Evolutionary conservation across 2,113 vertebrate species (phyloP), one percentile per base, ranked within the genome.

Genomic region (Stegastes partitus): DNA sequence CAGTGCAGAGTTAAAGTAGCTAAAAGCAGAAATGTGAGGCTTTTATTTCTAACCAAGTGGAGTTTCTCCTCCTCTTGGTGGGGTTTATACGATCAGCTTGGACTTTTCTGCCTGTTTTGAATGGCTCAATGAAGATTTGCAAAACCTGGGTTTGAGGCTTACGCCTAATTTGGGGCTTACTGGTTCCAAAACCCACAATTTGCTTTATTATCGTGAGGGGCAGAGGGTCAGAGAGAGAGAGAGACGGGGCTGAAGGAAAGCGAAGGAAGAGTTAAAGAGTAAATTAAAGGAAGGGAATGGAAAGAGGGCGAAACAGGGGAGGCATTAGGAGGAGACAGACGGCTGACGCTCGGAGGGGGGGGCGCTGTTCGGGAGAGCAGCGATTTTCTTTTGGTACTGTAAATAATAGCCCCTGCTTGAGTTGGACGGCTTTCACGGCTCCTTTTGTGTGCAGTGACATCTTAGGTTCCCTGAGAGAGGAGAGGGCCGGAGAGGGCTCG

Each of bases 321-420:
- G 79, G 81, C 79, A 87, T 82, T 87, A 74, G 51, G 63, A 81
- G 84, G 80, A 87, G 84, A 86, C 83, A 85, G 84, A 82, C 67
- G 39, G 73, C 75, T 87, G 85, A 82, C n/a, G 65, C 68, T 87
- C 26, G 28, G 15, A 54, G 50, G 51, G 62, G 37, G 21, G 72
- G 23, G 50, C 54, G 28, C 77, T 79, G 21, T 88, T 88, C 18
- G 70, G 59, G 58, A 84, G 81, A 68, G 53, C 58, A 82, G 88
- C 53, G 58, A 84, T 89, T 90, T 92, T 92, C 86, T 86, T 92
- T 91, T 88, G 89, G 82, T 91, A 89, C 90, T 91, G 90, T 92
- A 94, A 93, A 94, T 93, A 94, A 93, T 92, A 90, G 91, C 82
- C 88, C 81, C 90, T 87, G 86, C 93, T 93, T 93, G 90, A 92